Percentiles rank a stretch among this genome's conserved stretches.
Conservation (phyloP, 2,113 vertebrate genomes). For the Oreochromis tanganicae region DNA sequence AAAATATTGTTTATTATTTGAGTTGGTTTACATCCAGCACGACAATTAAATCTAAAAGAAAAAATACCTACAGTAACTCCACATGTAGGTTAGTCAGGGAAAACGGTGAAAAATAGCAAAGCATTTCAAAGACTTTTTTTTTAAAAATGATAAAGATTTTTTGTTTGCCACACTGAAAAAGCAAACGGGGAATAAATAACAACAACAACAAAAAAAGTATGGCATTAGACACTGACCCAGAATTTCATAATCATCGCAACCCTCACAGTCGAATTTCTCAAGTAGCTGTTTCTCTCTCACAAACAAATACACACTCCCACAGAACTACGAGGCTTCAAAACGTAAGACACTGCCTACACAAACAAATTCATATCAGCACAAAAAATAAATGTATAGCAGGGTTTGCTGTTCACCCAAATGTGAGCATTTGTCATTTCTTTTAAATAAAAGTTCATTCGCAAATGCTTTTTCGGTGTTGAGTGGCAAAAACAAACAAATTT, state of each 20-base stretch:
- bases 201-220: neutral
- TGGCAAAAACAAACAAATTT: neutral
- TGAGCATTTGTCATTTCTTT: neutral
- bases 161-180: neutral
- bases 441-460: neutral
- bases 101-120: neutral
- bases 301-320: neutral
- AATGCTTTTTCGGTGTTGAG: neutral
- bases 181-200: neutral
- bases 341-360: neutral
- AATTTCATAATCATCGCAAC: neutral
- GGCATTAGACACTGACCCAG: neutral
- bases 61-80: neutral
- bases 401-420: neutral
- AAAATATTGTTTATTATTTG: constrained; percentile 57
- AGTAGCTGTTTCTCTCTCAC: neutral
- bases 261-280: neutral
- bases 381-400: neutral
- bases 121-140: neutral
- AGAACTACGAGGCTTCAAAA: neutral
- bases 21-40: neutral
- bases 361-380: neutral
- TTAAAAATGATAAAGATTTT: neutral
- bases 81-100: neutral
- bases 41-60: neutral